Evolutionary conservation across 2,797 vertebrate genomes (phyloP).

Genomic region (Eulemur coronatus): DNA sequence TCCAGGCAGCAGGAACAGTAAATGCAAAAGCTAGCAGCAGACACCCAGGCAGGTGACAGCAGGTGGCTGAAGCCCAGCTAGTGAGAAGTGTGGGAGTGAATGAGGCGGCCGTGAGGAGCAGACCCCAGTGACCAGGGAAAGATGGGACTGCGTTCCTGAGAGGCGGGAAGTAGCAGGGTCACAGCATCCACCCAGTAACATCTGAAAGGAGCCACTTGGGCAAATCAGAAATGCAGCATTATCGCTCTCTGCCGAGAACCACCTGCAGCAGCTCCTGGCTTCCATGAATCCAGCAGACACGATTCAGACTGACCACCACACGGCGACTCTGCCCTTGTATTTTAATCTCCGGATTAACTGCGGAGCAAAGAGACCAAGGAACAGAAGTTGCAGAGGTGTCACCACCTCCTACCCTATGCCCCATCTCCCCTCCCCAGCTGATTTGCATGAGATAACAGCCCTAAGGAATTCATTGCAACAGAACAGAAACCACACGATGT

Average conservation of each 20-base stretch:
- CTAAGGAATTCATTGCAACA: slow-evolving; percentile 71
- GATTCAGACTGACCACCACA: fast-evolving
- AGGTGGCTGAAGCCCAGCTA: not conserved
- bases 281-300: not conserved
- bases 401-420: slow-evolving; percentile 50
- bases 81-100: not conserved
- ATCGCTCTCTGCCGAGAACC: fast-evolving
- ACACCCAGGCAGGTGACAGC: too few relatives aligned
- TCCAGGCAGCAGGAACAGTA: not conserved
- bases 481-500: slow-evolving; percentile 65
- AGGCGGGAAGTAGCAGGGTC: fast-evolving
- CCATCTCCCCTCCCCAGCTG: slow-evolving; percentile 43
- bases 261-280: fast-evolving
- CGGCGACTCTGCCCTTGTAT: not conserved
- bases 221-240: fast-evolving
- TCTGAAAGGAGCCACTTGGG: not conserved
- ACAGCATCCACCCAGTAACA: fast-evolving
- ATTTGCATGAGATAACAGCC: slow-evolving; percentile 83
- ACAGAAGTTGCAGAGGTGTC: slow-evolving; percentile 68
- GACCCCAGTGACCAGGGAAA: fast-evolving
- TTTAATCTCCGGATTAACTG: not conserved
- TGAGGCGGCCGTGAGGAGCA: not conserved
- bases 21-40: not conserved
- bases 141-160: not conserved
- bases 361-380: slow-evolving; percentile 52